Base-by-base conservation (phyloP, 2,113 vertebrate genomes). In the Tetraodon nigroviridis region DNA sequence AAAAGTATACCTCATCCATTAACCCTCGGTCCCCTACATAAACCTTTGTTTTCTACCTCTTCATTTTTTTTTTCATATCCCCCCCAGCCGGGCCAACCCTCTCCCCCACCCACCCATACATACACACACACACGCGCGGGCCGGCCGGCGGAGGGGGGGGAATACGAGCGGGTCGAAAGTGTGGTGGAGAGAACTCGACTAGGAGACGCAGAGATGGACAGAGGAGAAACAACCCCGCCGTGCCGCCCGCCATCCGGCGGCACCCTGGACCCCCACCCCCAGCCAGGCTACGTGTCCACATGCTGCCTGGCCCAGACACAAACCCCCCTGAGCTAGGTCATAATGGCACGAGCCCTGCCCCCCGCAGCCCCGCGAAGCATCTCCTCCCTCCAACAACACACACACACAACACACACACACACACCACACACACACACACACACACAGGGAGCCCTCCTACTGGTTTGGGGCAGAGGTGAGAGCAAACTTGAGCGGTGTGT, bases 301-400 rank as follows among this genome's bases (percentile, higher is more conserved):
- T 87, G 86, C 86, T 88, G 77, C 37, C 41, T 67, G 66, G 76
- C 75, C 78, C 80, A 88, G 89, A 88, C 86, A 85, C 86, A 85
- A 80, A 89, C 76, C 20, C 64, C 77, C 72, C 64, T 73, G 58
- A 73, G 69, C 86, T 73, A 73, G 80, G 78, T 84, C 80, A 74
- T n/a, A 67, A 76, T 66, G 47, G 58, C 63, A 15, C 51, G 45
- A 70, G 73, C 57, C 72, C 70, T 71, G 77, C 71, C 70, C 67
- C 58, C 44, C 67, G 58, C 76, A 51, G 68, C 53, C 65, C 46
- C 51, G 73, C 80, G 82, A 81, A 86, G 80, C 75, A 83, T 65
- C 73, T 62, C 69, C 68, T 41, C 21, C 59, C 55, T 65, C 27
- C 32, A 41, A 48, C 24, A 50, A 27, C 41, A 50, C 54, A 48